These are phyloP conservation scores for Saccostrea cuccullata DNA, from an alignment of 1,140 invertebrate species.

Conservation along the genomic window DNA sequence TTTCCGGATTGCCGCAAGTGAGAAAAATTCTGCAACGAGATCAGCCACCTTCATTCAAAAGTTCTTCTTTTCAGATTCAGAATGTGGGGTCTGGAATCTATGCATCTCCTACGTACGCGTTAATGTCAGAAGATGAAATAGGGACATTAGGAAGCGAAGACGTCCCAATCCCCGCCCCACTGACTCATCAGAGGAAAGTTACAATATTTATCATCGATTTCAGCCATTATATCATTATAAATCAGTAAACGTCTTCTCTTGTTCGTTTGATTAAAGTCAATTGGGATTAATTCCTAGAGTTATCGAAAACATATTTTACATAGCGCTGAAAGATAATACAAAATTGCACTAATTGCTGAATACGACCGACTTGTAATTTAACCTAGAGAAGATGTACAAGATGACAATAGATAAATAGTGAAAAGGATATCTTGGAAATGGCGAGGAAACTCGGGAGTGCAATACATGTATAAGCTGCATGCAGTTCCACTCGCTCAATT, in stretches of 20 bases:
- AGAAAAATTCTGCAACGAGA: neutral
- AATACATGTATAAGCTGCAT: neutral
- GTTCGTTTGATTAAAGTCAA: slow-evolving; percentile 15
- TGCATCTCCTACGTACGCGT: neutral
- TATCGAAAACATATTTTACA: slow-evolving; percentile 36
- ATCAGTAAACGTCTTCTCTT: slow-evolving; percentile 1
- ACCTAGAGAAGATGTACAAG: neutral
- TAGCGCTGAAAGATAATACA: slow-evolving; percentile 17
- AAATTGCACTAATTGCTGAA: slow-evolving; percentile 1
- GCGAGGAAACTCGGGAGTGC: neutral
- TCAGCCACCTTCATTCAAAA: slow-evolving; percentile 7
- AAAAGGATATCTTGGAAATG: neutral
- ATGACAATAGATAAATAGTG: too few species aligned
- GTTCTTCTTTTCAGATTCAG: neutral
- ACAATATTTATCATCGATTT: slow-evolving; percentile 36
- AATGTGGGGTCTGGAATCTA: neutral
- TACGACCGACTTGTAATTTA: neutral
- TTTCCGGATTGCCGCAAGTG: neutral
- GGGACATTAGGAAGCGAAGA: neutral
- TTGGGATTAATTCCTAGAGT: slow-evolving; percentile 24
- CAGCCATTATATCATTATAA: slow-evolving; percentile 31
- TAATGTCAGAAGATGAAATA: slow-evolving; percentile 14
- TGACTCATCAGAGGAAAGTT: slow-evolving; percentile 26
- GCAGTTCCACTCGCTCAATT: too few species aligned
- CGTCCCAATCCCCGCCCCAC: neutral